Evolutionary conservation across 2,888 invertebrate species (phyloP), one percentile per base, ranked within the genome.

Genomic region (Calliphora vomitoria): DNA sequence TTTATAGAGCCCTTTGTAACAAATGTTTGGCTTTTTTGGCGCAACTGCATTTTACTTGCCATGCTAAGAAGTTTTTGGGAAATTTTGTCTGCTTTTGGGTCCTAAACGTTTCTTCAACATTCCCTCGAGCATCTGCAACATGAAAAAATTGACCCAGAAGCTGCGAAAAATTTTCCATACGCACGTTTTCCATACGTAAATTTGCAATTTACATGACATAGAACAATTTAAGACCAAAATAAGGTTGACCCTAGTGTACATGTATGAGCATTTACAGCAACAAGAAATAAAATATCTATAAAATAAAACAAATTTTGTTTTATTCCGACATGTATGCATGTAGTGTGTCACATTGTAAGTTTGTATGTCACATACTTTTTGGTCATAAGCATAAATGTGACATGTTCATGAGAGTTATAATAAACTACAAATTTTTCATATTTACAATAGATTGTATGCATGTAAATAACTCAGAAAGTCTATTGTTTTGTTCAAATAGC

Each of bases 341-440:
- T n/a, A 35, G n/a, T 64, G 60, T 80, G n/a, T 74, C 74, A 74
- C 38, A 47, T 76, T 62, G 58, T 72, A 50, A 13, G 44, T 44
- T 44, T 13, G 44, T 44, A 62, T 84, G 87, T 55, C 81, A 80
- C 53, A 84, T 74, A 71, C 20, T 66, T 74, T 84, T 78, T 66
- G 62, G 62, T 78, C 72, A 84, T 81, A 72, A 87, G 72, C 83
- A 87, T 78, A 78, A 87, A 76, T 84, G 58, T 87, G 87, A 81
- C 83, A 84, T 79, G 58, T 84, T 78, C 78, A 79, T 84, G 60
- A 79, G 78, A 84, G 60, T 60, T 84, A 35, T 79, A 72, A 79
- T 74, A 72, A 60, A 84, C 79, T 50, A 60, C 31, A 68, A 83
- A 79, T 66, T 64, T 79, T 84, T 55, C 47, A 60, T 38, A 8